Evolutionary conservation across 2,888 invertebrate species (phyloP).

Genomic region (Heteromurus nitidus): DNA sequence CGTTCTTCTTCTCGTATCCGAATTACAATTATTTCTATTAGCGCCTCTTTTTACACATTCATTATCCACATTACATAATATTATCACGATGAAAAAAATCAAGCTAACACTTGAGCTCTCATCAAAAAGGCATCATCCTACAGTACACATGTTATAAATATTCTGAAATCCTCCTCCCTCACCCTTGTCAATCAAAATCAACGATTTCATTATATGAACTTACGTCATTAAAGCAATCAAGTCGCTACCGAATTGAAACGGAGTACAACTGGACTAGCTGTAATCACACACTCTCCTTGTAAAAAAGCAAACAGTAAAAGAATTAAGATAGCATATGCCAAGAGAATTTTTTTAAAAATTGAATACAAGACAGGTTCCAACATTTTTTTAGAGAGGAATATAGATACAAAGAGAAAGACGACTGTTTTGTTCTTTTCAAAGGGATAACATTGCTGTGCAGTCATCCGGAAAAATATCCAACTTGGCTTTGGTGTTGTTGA

Average conservation of each 20-base stretch:
- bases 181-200: slow-evolving; percentile 67
- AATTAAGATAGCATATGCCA: too few species aligned
- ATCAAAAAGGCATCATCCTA: slow-evolving; percentile 25
- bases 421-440: too few species aligned
- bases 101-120: neutral
- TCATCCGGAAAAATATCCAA: too few species aligned
- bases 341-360: too few species aligned
- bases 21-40: slow-evolving; percentile 40
- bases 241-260: slow-evolving; percentile 44
- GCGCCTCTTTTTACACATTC: slow-evolving; percentile 32
- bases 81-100: neutral
- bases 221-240: slow-evolving; percentile 50
- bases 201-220: slow-evolving; percentile 66
- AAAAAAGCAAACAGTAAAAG: too few species aligned
- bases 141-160: neutral
- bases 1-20: neutral
- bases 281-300: too few species aligned
- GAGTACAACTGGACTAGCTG: too few species aligned
- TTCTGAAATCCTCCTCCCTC: slow-evolving; percentile 19
- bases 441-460: too few species aligned
- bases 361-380: too few species aligned
- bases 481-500: too few species aligned
- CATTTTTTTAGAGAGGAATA: too few species aligned
- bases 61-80: neutral
- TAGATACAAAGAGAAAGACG: too few species aligned